phyloP scores from a whole-genome alignment of 2,888 invertebrate species.

The Coelinius sp. region DNA sequence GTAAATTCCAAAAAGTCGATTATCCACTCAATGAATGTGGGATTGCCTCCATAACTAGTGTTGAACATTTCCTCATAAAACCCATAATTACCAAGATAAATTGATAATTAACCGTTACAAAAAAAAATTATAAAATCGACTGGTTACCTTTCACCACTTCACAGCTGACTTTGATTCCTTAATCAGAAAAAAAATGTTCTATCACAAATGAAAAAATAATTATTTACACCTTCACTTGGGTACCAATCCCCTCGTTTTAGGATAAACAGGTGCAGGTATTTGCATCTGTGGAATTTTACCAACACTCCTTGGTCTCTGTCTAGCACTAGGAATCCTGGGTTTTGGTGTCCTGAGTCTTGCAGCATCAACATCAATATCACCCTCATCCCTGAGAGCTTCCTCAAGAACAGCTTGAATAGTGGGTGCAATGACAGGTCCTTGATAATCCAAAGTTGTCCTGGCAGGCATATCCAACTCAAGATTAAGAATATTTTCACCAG shows the following conservation, averaged over 20 bases:
- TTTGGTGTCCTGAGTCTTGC: slow-evolving; percentile 57
- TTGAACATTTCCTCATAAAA: too few species aligned
- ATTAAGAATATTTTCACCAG: slow-evolving; percentile 81
- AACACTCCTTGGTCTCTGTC: slow-evolving; percentile 64
- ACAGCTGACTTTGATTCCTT: too few species aligned
- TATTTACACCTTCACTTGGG: slow-evolving; percentile 58
- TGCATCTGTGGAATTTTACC: slow-evolving; percentile 65
- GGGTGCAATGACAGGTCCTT: slow-evolving; percentile 80
- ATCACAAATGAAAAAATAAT: neutral
- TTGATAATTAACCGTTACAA: too few species aligned
- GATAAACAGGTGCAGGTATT: slow-evolving; percentile 67
- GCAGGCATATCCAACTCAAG: slow-evolving; percentile 84
- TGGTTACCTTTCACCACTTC: neutral
- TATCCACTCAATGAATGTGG: too few species aligned
- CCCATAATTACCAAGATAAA: too few species aligned
- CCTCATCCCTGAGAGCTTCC: slow-evolving; percentile 67
- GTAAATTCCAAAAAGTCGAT: too few species aligned
- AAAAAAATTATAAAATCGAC: too few species aligned
- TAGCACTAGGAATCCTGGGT: slow-evolving; percentile 61
- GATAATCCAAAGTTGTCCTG: slow-evolving; percentile 83
- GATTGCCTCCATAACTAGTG: too few species aligned
- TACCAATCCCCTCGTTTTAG: slow-evolving; percentile 67
- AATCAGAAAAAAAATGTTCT: slow-evolving; percentile 36
- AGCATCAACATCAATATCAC: slow-evolving; percentile 68
- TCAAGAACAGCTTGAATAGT: slow-evolving; percentile 75